Conservation (phyloP, 2,113 vertebrate genomes). For the Cariama cristata region DNA sequence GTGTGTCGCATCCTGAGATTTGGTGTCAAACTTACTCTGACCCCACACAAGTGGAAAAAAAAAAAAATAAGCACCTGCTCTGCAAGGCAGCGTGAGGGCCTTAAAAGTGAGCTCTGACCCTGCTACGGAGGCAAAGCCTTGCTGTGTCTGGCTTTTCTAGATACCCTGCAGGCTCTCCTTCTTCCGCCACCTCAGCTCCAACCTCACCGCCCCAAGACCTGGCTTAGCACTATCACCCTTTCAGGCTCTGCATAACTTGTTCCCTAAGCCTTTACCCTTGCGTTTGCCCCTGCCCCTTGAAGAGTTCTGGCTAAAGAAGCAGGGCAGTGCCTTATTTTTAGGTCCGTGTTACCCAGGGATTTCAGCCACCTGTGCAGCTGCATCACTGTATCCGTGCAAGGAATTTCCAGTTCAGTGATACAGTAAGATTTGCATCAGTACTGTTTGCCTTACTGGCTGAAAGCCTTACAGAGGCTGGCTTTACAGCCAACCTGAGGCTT, state of each 20-base stretch:
- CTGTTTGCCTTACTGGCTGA: not conserved
- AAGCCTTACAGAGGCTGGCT: not conserved
- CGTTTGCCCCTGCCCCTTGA: conserved; percentile 12
- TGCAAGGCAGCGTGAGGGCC: not conserved
- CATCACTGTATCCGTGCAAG: not conserved
- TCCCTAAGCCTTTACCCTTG: not conserved
- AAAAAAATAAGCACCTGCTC: not conserved
- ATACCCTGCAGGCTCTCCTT: not conserved
- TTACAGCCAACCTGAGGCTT: not conserved
- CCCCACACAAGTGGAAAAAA: not conserved
- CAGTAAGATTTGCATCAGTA: not conserved
- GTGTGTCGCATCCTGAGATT: not conserved
- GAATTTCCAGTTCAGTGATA: not conserved
- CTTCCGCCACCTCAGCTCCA: not conserved
- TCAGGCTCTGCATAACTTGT: not conserved
- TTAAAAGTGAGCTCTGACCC: not conserved
- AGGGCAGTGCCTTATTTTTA: conserved; percentile 47
- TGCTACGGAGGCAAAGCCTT: not conserved
- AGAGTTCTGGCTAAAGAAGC: not conserved
- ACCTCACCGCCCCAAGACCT: not conserved
- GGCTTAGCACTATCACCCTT: not conserved
- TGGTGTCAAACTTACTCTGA: not conserved
- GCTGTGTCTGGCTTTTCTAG: not conserved
- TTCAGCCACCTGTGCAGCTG: conserved; percentile 53
- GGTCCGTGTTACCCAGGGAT: conserved; percentile 1